Evolutionary conservation across 2,888 invertebrate species (phyloP).

Genomic region (Pegoplata infirma): DNA sequence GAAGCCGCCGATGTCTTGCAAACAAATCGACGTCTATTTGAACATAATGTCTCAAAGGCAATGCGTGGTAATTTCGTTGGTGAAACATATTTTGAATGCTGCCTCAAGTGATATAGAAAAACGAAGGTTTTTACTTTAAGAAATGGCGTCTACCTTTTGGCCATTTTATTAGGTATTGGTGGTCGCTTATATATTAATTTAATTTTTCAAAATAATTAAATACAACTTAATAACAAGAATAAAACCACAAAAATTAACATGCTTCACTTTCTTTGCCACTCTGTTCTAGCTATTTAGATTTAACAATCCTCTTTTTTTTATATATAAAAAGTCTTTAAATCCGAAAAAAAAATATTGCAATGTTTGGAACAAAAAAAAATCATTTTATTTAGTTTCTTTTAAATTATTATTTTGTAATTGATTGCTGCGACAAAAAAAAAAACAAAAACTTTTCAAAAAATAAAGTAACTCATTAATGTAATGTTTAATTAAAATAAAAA

Average conservation of each 20-base stretch:
- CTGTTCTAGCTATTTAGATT: constrained; percentile 7
- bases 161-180: constrained; percentile 72
- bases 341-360: constrained; percentile 19
- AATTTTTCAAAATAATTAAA: constrained; percentile 68
- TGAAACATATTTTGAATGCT: constrained; percentile 95
- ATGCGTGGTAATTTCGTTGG: constrained; percentile 98
- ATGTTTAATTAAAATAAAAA: constrained; percentile 58
- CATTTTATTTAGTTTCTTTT: constrained; percentile 59
- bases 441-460: constrained; percentile 46
- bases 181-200: constrained; percentile 77
- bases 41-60: constrained; percentile 96
- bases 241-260: constrained; percentile 33
- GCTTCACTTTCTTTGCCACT: constrained; percentile 33
- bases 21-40: constrained; percentile 94
- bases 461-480: constrained; percentile 61
- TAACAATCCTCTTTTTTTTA: constrained; percentile 2
- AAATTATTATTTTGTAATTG: constrained; percentile 55
- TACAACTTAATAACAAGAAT: constrained; percentile 47
- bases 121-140: constrained; percentile 77
- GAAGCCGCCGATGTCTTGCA: constrained; percentile 98
- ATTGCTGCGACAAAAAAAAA: constrained; percentile 59
- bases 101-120: constrained; percentile 90
- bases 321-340: constrained; percentile 25
- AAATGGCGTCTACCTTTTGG: constrained; percentile 74
- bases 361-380: constrained; percentile 44